Percentiles rank a stretch among this genome's conserved stretches.
Evolutionary conservation across 2,888 invertebrate genomes (phyloP).

Genomic region (Hymenopus coronatus): DNA sequence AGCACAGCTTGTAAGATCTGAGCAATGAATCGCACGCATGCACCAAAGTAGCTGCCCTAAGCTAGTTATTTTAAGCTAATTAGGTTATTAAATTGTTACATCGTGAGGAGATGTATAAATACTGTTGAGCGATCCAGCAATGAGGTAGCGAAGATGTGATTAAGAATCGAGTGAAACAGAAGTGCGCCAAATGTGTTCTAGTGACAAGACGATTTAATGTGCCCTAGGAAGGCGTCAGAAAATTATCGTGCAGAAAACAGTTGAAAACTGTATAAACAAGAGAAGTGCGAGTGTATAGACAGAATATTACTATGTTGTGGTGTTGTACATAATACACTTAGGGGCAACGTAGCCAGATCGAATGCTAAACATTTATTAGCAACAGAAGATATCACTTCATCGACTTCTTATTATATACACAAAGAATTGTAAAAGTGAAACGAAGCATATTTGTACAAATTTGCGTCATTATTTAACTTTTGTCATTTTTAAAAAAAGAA

Average conservation of each 20-base stretch:
- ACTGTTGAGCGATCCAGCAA: neutral
- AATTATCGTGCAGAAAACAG: neutral
- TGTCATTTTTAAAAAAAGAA: conserved; percentile 21
- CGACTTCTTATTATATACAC: conserved; percentile 12
- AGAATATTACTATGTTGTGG: neutral
- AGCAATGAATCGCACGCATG: neutral
- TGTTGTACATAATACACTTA: neutral
- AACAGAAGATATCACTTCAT: neutral
- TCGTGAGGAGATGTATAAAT: neutral
- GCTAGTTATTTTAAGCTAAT: neutral
- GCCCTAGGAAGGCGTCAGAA: neutral
- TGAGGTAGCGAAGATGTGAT: neutral
- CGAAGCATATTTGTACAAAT: conserved; percentile 26
- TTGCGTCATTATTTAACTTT: conserved; percentile 19
- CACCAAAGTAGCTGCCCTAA: neutral
- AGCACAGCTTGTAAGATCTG: neutral
- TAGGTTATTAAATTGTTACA: neutral
- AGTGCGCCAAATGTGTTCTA: neutral
- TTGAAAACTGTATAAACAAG: neutral
- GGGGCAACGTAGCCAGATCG: neutral
- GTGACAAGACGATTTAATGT: neutral
- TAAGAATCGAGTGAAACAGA: neutral
- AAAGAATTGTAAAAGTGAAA: conserved; percentile 7
- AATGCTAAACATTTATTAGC: neutral
- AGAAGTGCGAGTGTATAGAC: neutral